Evolutionary conservation across 1,140 invertebrate genomes (phyloP), one percentile per base, ranked within the genome.

Genomic region (Anoplophora glabripennis): DNA sequence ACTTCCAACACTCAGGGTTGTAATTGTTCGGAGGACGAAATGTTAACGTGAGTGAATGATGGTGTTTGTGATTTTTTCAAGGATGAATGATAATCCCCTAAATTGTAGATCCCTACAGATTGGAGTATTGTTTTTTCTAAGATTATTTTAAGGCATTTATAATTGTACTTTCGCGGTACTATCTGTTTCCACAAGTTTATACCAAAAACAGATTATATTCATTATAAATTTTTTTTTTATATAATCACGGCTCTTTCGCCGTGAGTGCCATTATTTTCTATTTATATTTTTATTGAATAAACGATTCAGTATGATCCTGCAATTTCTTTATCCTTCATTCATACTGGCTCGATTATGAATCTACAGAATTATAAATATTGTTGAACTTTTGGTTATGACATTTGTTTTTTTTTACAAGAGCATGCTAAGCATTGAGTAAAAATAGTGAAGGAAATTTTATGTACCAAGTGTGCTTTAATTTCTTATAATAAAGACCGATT

Each of bases 381-480:
- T 37, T 21, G 14, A 38, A 5, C 17, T 37, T 54, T 51, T 67
- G 55, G 53, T 65, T 64, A 60, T 54, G 41, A 60, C 58, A 35
- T 65, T 42, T 45, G 60, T 60, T 67, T 63, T 63, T 62, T 66
- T 57, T 57, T 61, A 54, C 55, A 63, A 65, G 38, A 60, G 59
- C 52, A 59, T 60, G 53, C 54, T 28, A 47, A 53, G 48, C 58
- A 17, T 61, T 60, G 55, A 47, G 59, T 49, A 58, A 66, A 64
- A 59, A 66, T 64, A 67, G 55, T 59, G 64, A 69, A 62, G 59
- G 67, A 69, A 69, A 67, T 71, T 28, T 70, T 72, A 68, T 74
- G 70, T 74, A 75, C 73, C 72, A 72, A 74, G 73, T 71, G 73
- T 74, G 73, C 73, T 75, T 75, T 73, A 73, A 68, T 72, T 74